These are phyloP conservation scores for Cynaeus angustus DNA, from an alignment of 2,888 invertebrate species.

Conservation along the genomic window DNA sequence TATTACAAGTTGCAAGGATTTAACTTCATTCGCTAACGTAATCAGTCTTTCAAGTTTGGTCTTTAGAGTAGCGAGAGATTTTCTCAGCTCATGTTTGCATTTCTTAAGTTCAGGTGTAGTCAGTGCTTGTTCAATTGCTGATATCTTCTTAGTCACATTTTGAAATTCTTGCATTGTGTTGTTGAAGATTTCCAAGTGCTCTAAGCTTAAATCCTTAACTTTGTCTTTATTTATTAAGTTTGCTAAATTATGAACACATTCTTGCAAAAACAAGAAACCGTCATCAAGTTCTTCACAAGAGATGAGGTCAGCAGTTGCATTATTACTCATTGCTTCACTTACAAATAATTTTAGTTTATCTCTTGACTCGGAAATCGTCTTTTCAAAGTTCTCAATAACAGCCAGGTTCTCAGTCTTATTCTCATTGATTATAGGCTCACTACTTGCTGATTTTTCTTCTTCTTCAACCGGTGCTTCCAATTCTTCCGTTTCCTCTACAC, in stretches of 20 bases:
- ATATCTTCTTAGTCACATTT: conserved; percentile 13
- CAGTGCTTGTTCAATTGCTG: conserved; percentile 1
- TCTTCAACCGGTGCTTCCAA: conserved; percentile 11
- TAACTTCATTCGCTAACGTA: conserved; percentile 9
- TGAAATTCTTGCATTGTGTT: conserved; percentile 16
- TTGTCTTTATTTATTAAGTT: conserved; percentile 34
- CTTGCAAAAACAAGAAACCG: conserved; percentile 36
- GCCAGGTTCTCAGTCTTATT: conserved; percentile 27
- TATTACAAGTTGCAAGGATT: conserved; percentile 49
- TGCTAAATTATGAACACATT: conserved; percentile 32
- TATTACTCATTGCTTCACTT: conserved; percentile 4
- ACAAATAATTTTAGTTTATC: conserved; percentile 21
- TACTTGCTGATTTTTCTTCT: conserved; percentile 17
- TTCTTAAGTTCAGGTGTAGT: conserved; percentile 10
- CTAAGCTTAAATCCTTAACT: conserved; percentile 20
- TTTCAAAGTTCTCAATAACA: conserved; percentile 20
- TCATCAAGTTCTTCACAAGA: conserved; percentile 44
- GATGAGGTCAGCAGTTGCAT: conserved; percentile 17
- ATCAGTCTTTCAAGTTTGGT: conserved; percentile 23
- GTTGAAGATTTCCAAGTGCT: conserved; percentile 25
- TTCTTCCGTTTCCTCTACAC: not conserved
- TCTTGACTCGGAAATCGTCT: conserved; percentile 16
- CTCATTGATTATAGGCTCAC: conserved; percentile 31
- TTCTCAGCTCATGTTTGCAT: not conserved
- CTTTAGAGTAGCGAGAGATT: conserved; percentile 15